Conservation (phyloP, 1,140 invertebrate species). For the Zaprionus davidi region DNA sequence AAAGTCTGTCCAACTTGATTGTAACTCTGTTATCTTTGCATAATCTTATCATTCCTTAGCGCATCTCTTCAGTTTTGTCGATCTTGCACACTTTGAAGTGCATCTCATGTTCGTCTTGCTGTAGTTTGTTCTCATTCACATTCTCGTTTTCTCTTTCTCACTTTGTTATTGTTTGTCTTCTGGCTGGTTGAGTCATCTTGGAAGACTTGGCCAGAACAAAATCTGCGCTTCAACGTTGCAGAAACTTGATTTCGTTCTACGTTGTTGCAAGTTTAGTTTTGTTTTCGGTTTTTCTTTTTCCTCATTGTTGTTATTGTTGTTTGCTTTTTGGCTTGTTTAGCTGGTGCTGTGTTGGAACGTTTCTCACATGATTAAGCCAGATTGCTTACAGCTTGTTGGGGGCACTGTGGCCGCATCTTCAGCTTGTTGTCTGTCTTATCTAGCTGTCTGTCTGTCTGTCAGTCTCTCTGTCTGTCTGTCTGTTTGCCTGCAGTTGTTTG, state of each 20-base stretch:
- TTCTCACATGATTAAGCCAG: constrained; percentile 83
- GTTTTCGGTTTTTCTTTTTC: constrained; percentile 53
- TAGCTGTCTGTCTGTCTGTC: neutral
- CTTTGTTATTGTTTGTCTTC: constrained; percentile 39
- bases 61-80: neutral
- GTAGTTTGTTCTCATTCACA: neutral
- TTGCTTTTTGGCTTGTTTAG: constrained; percentile 51
- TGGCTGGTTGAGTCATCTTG: constrained; percentile 64
- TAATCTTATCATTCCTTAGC: too few relatives aligned
- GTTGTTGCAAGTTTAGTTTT: constrained; percentile 58
- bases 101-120: constrained; percentile 41
- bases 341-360: constrained; percentile 38
- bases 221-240: constrained; percentile 33
- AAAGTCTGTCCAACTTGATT: neutral
- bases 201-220: constrained; percentile 60
- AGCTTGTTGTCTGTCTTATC: constrained; percentile 22
- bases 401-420: constrained; percentile 45
- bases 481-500: constrained; percentile 56
- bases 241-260: constrained; percentile 67
- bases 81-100: constrained; percentile 17
- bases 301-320: constrained; percentile 29
- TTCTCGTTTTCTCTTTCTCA: neutral
- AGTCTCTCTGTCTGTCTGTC: neutral
- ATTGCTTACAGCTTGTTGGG: constrained; percentile 70
- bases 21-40: neutral